These are phyloP conservation scores for Lepidurus apus DNA, from an alignment of 1,140 invertebrate genomes.

Conservation along the genomic window DNA sequence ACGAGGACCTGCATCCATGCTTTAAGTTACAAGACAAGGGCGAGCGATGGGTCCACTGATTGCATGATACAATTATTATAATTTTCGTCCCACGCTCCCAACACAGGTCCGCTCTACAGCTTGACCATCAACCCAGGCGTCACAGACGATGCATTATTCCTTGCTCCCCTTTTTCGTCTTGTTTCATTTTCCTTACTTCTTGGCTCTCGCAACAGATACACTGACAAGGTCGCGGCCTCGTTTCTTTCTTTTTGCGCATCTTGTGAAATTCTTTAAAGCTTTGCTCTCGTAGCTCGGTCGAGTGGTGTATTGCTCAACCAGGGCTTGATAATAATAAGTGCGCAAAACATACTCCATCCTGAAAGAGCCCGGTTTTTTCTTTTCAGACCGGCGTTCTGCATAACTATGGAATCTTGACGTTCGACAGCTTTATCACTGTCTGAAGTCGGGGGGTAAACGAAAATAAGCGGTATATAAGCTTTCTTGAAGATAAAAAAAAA, in stretches of 20 bases:
- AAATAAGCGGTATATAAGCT: background rate
- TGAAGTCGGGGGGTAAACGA: background rate
- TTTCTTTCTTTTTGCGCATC: background rate
- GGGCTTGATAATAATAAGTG: too few relatives aligned
- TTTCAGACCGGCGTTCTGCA: too few relatives aligned
- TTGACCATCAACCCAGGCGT: background rate
- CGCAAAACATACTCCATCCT: too few relatives aligned
- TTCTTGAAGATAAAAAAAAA: background rate
- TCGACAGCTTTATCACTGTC: conserved; percentile 11
- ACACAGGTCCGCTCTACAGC: too few relatives aligned
- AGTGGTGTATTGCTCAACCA: too few relatives aligned
- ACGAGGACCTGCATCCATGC: background rate
- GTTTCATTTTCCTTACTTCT: background rate
- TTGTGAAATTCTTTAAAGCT: too few relatives aligned
- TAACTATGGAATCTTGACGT: background rate
- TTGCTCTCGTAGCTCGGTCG: too few relatives aligned
- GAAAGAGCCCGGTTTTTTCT: too few relatives aligned
- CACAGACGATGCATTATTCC: conserved; percentile 5
- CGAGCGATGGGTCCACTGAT: conserved; percentile 9
- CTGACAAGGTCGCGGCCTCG: conserved; percentile 17
- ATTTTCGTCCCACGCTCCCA: background rate
- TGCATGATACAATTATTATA: conserved; percentile 9
- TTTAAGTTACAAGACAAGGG: background rate
- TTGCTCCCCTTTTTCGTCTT: background rate
- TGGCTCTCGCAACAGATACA: background rate